phyloP scores from a whole-genome alignment of 2,113 vertebrate species.

The Serinus canaria region DNA sequence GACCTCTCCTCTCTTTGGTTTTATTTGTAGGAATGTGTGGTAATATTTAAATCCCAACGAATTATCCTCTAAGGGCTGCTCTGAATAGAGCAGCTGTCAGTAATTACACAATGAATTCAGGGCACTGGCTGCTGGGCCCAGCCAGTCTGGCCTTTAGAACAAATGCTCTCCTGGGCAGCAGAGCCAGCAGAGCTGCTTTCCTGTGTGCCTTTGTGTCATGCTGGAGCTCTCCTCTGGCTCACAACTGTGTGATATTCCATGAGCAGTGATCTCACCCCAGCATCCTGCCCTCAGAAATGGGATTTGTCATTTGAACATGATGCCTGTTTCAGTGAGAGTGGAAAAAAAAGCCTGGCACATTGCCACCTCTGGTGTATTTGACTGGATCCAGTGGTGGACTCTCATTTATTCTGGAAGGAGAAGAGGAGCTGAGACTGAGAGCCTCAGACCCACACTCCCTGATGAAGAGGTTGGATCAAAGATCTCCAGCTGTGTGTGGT shows the following conservation, averaged over 20 bases:
- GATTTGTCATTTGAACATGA: not conserved
- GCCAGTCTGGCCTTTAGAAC: constrained; percentile 15
- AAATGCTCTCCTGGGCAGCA: not conserved
- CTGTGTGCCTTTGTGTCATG: not conserved
- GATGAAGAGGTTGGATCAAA: not conserved
- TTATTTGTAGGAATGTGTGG: not conserved
- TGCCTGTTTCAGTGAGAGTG: not conserved
- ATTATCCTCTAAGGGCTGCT: not conserved
- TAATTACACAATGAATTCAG: constrained; percentile 14
- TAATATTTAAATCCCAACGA: constrained; percentile 14
- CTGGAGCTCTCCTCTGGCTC: not conserved
- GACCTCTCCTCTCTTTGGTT: not conserved
- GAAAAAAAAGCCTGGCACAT: not conserved
- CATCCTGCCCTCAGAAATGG: not conserved
- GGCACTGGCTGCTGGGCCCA: constrained; percentile 1
- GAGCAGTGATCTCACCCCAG: not conserved
- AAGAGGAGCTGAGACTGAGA: not conserved
- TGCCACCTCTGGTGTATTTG: not conserved
- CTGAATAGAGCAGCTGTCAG: constrained; percentile 20
- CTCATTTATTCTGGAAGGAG: not conserved
- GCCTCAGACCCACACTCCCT: not conserved
- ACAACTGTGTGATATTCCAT: not conserved
- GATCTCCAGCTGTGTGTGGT: not conserved
- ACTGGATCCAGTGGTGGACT: not conserved
- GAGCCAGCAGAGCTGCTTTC: not conserved